Evolutionary conservation across 2,888 invertebrate species (phyloP), one percentile per base, ranked within the genome.

Genomic region (Volucella inflata): DNA sequence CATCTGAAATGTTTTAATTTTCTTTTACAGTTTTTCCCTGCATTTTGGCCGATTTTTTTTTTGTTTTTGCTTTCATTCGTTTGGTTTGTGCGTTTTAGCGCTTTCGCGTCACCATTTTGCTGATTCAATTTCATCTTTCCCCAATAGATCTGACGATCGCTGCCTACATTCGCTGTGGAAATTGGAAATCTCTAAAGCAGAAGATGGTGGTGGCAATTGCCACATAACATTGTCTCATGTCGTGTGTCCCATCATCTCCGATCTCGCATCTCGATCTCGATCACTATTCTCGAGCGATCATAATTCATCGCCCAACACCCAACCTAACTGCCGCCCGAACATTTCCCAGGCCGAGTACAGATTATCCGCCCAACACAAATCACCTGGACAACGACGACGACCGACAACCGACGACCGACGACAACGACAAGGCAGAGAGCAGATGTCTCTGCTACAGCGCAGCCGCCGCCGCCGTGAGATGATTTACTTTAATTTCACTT

Each of bases 401-500:
- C n/a, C n/a, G n/a, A n/a, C n/a, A n/a, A n/a, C n/a, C n/a, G n/a
- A n/a, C n/a, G n/a, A n/a, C n/a, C n/a, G n/a, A 46, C 44, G 62
- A 38, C 36, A 51, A 16, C 38, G 42, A 36, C 46, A 38, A 11
- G n/a, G 42, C 60, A 62, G 8, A 46, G 64, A 70, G 74, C 83
- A 84, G 83, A 80, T 80, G 84, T 75, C 48, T 68, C 60, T 38
- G 53, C 59, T 53, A 11, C 50, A 48, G 60, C 30, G n/a, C n/a
- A n/a, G n/a, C n/a, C 14, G 38, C 46, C 50, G 60, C 62, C 46
- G 40, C 70, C 64, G 36, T 48, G 57, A 59, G 11, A 75, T 80
- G 84, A 84, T 84, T 84, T 84, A 84, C 84, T 84, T 84, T 75
- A 84, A 84, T 84, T 84, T 84, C 84, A 84, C 84, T 76, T 59